phyloP scores from a whole-genome alignment of 35 echinoderm and acorn worm species.

The Amphiura filiformis region DNA sequence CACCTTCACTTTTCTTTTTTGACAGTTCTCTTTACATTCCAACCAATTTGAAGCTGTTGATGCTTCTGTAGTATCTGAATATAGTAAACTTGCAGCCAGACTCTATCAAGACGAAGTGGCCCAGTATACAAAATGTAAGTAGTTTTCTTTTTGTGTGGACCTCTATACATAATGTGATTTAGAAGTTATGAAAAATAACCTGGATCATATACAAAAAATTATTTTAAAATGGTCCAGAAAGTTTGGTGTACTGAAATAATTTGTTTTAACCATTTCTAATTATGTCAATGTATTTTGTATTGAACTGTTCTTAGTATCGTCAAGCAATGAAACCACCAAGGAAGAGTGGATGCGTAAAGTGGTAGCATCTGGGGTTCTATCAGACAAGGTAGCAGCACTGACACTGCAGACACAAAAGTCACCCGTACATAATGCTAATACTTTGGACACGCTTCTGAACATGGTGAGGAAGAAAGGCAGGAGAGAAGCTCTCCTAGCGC shows the following conservation, averaged over 20 bases:
- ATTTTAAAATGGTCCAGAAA: no score
- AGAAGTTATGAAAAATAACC: background rate
- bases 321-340: slow-evolving; percentile 39
- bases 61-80: slow-evolving; percentile 34
- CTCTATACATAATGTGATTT: background rate
- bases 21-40: background rate
- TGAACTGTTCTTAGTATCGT: slow-evolving; percentile 53
- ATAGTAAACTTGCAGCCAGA: slow-evolving; percentile 44
- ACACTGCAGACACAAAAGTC: slow-evolving; percentile 73
- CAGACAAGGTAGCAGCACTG: slow-evolving; percentile 89
- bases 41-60: slow-evolving; percentile 25
- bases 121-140: slow-evolving; percentile 62
- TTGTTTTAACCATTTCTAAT: no score
- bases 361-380: slow-evolving; percentile 72
- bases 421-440: slow-evolving; percentile 61
- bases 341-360: slow-evolving; percentile 93
- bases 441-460: slow-evolving; percentile 66
- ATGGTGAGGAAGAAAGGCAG: slow-evolving; percentile 93
- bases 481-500: slow-evolving; percentile 72
- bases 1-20: no score
- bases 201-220: background rate
- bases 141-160: no score
- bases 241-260: no score
- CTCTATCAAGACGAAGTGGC: slow-evolving; percentile 68
- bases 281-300: no score